Percentiles rank a stretch among this genome's conserved stretches.
Evolutionary conservation across 2,888 invertebrate genomes (phyloP).

Genomic region (Heterodera filipjevi): DNA sequence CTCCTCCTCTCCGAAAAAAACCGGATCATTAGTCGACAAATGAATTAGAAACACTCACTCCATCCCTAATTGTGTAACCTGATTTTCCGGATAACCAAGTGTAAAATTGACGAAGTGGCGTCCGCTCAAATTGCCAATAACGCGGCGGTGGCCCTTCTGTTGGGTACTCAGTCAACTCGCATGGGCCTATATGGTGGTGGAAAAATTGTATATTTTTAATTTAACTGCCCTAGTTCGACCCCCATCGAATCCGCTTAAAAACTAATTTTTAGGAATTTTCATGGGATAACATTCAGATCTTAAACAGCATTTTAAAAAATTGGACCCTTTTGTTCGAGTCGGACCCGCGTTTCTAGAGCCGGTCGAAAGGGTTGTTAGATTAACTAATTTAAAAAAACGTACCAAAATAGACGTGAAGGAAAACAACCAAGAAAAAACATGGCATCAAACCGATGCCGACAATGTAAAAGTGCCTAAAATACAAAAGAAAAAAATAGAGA

Average conservation of each 20-base stretch:
- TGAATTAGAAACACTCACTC: too few relatives aligned
- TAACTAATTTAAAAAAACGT: conserved; percentile 39
- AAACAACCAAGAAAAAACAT: neutral
- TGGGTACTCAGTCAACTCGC: conserved; percentile 24
- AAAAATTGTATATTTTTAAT: too few relatives aligned
- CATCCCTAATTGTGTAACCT: neutral
- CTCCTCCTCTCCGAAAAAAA: too few relatives aligned
- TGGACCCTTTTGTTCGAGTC: too few relatives aligned
- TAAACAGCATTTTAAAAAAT: too few relatives aligned
- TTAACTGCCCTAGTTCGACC: too few relatives aligned
- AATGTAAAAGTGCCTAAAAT: conserved; percentile 57
- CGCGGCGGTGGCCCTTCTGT: conserved; percentile 23
- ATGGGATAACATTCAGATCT: too few relatives aligned
- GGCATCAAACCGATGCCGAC: conserved; percentile 60
- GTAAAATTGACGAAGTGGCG: conserved; percentile 57
- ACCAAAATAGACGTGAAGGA: neutral
- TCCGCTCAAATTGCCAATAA: conserved; percentile 56
- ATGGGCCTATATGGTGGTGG: conserved; percentile 21
- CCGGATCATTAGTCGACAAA: too few relatives aligned
- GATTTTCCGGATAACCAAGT: conserved; percentile 22
- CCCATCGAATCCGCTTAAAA: too few relatives aligned
- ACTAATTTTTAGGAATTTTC: too few relatives aligned
- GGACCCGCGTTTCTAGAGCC: too few relatives aligned
- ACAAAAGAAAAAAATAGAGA: conserved; percentile 46
- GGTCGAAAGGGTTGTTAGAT: too few relatives aligned